Evolutionary conservation across 2,797 vertebrate genomes (phyloP), one percentile per base, ranked within the genome.

Genomic region (Phataginus tricuspis): DNA sequence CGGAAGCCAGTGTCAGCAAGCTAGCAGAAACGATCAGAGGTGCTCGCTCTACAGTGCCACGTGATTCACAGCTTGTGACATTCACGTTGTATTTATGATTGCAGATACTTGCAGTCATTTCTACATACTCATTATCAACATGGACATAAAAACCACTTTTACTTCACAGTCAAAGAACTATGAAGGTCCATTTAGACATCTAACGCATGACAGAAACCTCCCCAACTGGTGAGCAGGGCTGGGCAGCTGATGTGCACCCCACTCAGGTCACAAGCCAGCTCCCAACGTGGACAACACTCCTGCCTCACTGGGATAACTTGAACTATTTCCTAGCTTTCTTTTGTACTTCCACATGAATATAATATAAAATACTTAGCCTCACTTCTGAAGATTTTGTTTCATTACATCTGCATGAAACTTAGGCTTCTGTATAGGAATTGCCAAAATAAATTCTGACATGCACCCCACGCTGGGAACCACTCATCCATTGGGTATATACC

Each of bases 161-260:
- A 94, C 45, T 59, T 94, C 57, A 80, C 82, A 61, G 86, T n/a
- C 27, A 29, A 42, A 49, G 9, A 83, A 86, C 63, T 49, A 68
- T 7, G 21, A 83, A 79, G 31, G 84, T 69, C 74, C n/a, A 49
- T 64, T 88, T 77, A 86, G 27, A 87, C 25, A 93, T 31, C 55
- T 92, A 92, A 96, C 91, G 86, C 8, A 93, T 27, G 31, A 86
- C 7, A 55, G 51, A 93, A 71, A 64, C 27, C 63, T 18, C 88
- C 13, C 37, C 72, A 82, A 53, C 45, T 74, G 85, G 9, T 31
- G 3, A 86, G 59, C n/a, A 75, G 25, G 83, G 68, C 1, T 84
- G 51, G 39, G 68, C 51, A 31, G 66, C n/a, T 49, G 34, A 64
- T 79, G 27, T 34, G 86, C 77, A 63, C 72, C n/a, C 19, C 15